phyloP scores from a whole-genome alignment of 2,113 vertebrate species.

The Mus musculus region DNA sequence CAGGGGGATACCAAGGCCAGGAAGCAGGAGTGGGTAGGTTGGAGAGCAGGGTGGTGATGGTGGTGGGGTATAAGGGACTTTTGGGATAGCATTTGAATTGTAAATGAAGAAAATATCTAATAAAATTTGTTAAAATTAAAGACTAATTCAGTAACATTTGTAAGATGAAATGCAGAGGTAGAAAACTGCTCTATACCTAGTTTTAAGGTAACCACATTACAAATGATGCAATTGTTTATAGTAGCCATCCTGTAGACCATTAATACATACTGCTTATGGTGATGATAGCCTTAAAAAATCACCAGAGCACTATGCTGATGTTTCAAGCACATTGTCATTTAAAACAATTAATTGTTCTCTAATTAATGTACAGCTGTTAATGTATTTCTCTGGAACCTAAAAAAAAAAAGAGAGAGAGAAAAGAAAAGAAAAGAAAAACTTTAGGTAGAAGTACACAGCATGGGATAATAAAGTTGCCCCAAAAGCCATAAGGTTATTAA shows the following conservation, averaged over 20 bases:
- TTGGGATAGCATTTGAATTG: too few species aligned
- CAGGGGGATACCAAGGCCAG: too few species aligned
- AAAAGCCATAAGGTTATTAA: not conserved
- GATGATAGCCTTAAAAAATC: not conserved
- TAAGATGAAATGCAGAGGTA: not conserved
- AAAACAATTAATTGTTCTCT: conserved; percentile 41
- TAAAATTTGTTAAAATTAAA: too few species aligned
- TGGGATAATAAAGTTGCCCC: not conserved
- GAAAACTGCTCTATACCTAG: not conserved
- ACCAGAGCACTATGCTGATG: not conserved
- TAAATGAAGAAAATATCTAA: too few species aligned
- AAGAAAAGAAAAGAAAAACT: too few species aligned
- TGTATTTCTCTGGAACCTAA: not conserved
- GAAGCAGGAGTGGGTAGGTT: too few species aligned
- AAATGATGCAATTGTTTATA: not conserved
- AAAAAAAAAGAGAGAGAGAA: not conserved
- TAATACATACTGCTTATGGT: not conserved
- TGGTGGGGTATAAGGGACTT: too few species aligned
- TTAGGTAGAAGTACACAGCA: not conserved
- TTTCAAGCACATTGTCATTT: conserved; percentile 19
- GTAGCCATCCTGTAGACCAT: not conserved
- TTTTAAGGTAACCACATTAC: not conserved
- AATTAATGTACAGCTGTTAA: not conserved
- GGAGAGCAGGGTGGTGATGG: too few species aligned
- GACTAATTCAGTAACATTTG: not conserved